Evolutionary conservation across 2,113 vertebrate species (phyloP).

Genomic region (Chaenogobius annularis): DNA sequence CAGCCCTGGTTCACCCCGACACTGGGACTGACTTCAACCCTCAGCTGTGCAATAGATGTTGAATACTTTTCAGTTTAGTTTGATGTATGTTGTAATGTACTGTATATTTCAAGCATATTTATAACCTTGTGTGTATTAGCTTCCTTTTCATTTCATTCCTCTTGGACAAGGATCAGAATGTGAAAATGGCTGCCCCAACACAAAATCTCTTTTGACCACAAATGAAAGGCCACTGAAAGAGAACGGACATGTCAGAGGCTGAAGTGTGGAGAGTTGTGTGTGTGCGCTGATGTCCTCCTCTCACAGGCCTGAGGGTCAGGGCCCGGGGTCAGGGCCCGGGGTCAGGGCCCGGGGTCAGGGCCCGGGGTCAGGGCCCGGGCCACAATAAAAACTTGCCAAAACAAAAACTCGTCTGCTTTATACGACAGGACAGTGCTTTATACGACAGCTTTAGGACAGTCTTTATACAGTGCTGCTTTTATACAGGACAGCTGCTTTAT

Average conservation of each 20-base stretch:
- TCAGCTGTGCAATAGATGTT: conserved; percentile 78
- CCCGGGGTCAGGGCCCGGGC: background rate
- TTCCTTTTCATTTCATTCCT: background rate
- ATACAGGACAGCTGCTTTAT: too few relatives aligned
- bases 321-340: background rate
- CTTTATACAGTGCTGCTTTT: too few relatives aligned
- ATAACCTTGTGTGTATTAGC: background rate
- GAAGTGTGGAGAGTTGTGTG: background rate
- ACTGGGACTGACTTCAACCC: conserved; percentile 52
- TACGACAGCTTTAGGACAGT: too few relatives aligned
- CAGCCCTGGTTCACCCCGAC: background rate
- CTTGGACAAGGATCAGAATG: background rate
- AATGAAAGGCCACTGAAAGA: background rate
- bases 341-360: background rate
- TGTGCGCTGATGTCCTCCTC: too few relatives aligned
- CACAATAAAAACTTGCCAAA: background rate
- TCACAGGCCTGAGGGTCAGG: background rate
- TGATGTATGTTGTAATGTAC: conserved; percentile 33
- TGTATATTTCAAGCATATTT: conserved; percentile 35
- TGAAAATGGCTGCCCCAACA: background rate
- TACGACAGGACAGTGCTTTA: too few relatives aligned
- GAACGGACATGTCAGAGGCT: background rate
- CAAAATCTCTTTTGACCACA: background rate
- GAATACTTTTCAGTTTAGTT: conserved; percentile 44
- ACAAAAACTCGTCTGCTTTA: background rate